Percentiles rank a stretch among this genome's conserved stretches.
phyloP scores from a whole-genome alignment of 2,113 vertebrate species.

The Arizona elegans region DNA sequence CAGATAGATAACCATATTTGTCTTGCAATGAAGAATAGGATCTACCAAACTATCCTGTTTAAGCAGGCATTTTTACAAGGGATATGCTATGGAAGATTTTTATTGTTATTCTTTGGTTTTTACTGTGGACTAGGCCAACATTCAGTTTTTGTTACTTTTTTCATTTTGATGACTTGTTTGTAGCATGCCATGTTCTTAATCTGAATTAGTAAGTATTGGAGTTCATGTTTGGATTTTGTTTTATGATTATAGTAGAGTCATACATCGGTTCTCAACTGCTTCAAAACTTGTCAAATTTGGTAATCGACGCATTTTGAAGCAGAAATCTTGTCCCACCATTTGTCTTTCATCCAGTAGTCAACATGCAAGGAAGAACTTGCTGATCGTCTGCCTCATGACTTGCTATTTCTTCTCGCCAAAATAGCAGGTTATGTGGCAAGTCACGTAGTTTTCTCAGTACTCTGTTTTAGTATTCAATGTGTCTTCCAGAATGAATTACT shows the following conservation, averaged over 20 bases:
- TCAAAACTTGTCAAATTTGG: not conserved
- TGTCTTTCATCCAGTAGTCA: not conserved
- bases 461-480: not conserved
- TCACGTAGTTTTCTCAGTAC: not conserved
- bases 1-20: not conserved
- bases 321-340: not conserved
- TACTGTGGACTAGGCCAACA: not conserved
- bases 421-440: not conserved
- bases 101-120: not conserved
- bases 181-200: not conserved
- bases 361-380: not conserved
- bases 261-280: not conserved
- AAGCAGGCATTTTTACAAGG: not conserved
- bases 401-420: not conserved
- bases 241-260: not conserved
- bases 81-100: not conserved
- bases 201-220: not conserved
- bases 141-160: not conserved
- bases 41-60: not conserved
- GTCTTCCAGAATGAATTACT: not conserved
- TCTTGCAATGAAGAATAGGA: not conserved
- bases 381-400: not conserved
- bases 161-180: not conserved
- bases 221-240: not conserved
- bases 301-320: not conserved